A percentile compares a stretch with the other conserved stretches of the same genome.
phyloP scores from a whole-genome alignment of 1,140 invertebrate species.

The Atta colombica region DNA sequence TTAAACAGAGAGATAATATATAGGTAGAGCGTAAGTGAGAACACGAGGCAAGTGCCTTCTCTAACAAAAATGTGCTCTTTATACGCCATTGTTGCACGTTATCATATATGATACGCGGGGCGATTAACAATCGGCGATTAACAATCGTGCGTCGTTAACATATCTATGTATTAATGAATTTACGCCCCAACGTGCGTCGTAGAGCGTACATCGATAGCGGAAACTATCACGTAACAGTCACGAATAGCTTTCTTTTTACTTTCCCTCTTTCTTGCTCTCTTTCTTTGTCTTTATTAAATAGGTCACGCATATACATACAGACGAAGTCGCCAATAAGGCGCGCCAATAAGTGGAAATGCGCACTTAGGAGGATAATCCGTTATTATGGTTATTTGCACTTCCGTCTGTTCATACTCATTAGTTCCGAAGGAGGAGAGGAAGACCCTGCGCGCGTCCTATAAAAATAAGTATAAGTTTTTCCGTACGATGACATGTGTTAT shows the following conservation, averaged over 20 bases:
- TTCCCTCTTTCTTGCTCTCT: neutral
- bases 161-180: slow-evolving; percentile 66
- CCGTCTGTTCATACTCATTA: neutral
- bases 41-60: neutral
- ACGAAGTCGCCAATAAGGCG: neutral
- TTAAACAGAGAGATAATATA: no score
- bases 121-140: slow-evolving; percentile 56
- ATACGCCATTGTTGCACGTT: neutral
- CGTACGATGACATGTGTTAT: neutral
- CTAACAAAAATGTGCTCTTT: slow-evolving; percentile 25
- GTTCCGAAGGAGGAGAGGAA: neutral
- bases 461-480: slow-evolving; percentile 34
- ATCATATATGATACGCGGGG: neutral
- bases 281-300: slow-evolving; percentile 39
- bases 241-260: slow-evolving; percentile 21
- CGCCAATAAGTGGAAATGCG: neutral
- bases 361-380: slow-evolving; percentile 21
- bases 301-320: slow-evolving; percentile 22
- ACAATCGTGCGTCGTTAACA: slow-evolving; percentile 64
- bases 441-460: neutral
- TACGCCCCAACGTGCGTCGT: neutral
- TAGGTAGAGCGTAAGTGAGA: neutral
- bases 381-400: slow-evolving; percentile 12
- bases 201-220: slow-evolving; percentile 5
- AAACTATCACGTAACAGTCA: slow-evolving; percentile 62